Evolutionary conservation across 2,113 vertebrate species (phyloP), one percentile per base, ranked within the genome.

Genomic region (Pachyramphus minor): DNA sequence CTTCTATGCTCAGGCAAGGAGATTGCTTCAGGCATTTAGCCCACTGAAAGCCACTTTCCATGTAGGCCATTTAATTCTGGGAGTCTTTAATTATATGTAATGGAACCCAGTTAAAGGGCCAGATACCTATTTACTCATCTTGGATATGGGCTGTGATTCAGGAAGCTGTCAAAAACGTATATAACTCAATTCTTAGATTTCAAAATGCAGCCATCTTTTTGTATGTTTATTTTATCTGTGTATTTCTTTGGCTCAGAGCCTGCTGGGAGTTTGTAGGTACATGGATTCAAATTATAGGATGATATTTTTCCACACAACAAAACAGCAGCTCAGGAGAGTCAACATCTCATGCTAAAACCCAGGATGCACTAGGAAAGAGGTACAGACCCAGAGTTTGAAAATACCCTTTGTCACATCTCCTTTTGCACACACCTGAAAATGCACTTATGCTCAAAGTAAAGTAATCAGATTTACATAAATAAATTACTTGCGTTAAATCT

Each of bases 41-140:
- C 97, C 96, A 98, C 98, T 99, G 98, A 99, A 99, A 99, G 98
- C 98, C 98, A 98, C 98, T 99, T 98, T 99, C 98, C 98, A 98
- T 98, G 98, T 95, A 98, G 98, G 97, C 98, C 98, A 99, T 99
- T 99, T 99, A 98, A 99, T 99, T 98, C 97, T 98, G 98, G 96
- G 98, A 97, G 98, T 99, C 98, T 99, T 99, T 99, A 99, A 99
- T 99, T 99, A 99, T 97, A 98, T 98, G 98, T 99, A 99, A 99
- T 99, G 98, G 98, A 99, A 98, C 97, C 97, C 93, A 97, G 98
- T 97, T 98, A 98, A 98, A 98, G 97, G 98, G 97, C 97, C 97
- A 98, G 98, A 96, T 97, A 94, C 97, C 93, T 94, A 95, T 97
- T 98, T 98, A 88, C 96, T 95, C 79, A 96, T 97, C 87, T 92